phyloP scores from a whole-genome alignment of 1,140 invertebrate genomes.

The Anastatus disparis region DNA sequence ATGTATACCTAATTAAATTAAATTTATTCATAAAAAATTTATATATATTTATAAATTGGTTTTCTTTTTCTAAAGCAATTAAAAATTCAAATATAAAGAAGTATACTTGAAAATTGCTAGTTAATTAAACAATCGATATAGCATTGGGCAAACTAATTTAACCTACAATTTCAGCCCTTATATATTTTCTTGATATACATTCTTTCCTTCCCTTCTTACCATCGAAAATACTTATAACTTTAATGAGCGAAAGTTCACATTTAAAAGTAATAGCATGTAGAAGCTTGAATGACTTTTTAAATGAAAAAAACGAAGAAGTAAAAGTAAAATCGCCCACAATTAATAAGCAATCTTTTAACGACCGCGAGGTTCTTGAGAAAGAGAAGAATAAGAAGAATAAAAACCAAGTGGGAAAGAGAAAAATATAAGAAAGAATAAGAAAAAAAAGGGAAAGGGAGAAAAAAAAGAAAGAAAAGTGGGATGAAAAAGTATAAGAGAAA shows the following conservation, averaged over 20 bases:
- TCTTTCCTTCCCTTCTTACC: too few species aligned
- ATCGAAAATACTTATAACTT: constrained; percentile 26
- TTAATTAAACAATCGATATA: too few species aligned
- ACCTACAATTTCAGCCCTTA: too few species aligned
- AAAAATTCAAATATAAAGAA: too few species aligned
- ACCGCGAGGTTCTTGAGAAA: constrained; percentile 30
- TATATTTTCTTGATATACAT: too few species aligned
- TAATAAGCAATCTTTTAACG: constrained; percentile 38
- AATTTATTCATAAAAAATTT: too few species aligned
- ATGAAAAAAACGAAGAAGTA: constrained; percentile 12
- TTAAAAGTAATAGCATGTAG: constrained; percentile 18
- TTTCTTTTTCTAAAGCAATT: too few species aligned
- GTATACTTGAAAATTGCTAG: too few species aligned
- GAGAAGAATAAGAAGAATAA: not conserved
- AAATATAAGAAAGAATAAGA: not conserved
- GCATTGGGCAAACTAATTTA: too few species aligned
- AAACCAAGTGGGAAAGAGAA: too few species aligned
- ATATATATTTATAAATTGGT: too few species aligned
- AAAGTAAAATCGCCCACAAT: constrained; percentile 35
- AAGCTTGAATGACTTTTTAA: constrained; percentile 27
- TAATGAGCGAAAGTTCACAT: constrained; percentile 19
- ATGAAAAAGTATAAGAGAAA: constrained; percentile 16
- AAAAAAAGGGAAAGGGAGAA: not conserved
- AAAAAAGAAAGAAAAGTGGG: not conserved
- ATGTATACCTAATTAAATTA: too few species aligned